Evolutionary conservation across 2,888 invertebrate genomes (phyloP), one percentile per base, ranked within the genome.

Genomic region (Amblyteles armatorius): DNA sequence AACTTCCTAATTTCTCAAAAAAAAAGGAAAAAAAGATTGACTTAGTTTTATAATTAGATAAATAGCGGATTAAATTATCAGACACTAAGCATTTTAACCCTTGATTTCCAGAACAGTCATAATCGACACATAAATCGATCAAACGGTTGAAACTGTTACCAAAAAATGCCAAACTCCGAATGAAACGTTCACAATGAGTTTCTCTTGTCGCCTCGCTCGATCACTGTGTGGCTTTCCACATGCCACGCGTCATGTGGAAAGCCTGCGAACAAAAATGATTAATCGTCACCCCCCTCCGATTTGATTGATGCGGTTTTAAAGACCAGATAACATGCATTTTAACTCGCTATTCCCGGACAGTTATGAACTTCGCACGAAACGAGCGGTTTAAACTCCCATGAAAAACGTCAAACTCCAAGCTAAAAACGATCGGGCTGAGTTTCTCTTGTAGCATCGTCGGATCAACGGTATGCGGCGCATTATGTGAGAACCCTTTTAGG

Each of bases 401-500:
- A 16, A 16, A 63, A 63, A 29, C 33, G 29, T 7, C 16, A 33
- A 63, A 33, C 16, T 29, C 44, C 16, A 3, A 2, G 33, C 0
- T 16, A 63, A n/a, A 63, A n/a, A 33, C 29, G 6, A 5, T 33
- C 29, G 60, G 7, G 33, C n/a, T 63, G n/a, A 29, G 29, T 29
- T 33, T 63, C 29, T 33, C n/a, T 33, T 16, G 63, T 63, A 6
- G 29, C 63, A n/a, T 63, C 29, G 40, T n/a, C 26, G 22, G 22
- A 68, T 68, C 22, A 22, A 26, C 29, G 77, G 22, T 77, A 44
- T 77, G 73, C 26, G 2, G n/a, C 29, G 60, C 60, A 26, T 36
- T 57, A 48, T 16, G 77, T 55, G 65, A 9, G 55, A 77, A 79
- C 40, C 48, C 73, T 78, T 81, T 69, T 22, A 78, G 60, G 68